These are phyloP conservation scores for Rhorus exstirpatorius DNA, from an alignment of 2,888 invertebrate species.

Conservation along the genomic window DNA sequence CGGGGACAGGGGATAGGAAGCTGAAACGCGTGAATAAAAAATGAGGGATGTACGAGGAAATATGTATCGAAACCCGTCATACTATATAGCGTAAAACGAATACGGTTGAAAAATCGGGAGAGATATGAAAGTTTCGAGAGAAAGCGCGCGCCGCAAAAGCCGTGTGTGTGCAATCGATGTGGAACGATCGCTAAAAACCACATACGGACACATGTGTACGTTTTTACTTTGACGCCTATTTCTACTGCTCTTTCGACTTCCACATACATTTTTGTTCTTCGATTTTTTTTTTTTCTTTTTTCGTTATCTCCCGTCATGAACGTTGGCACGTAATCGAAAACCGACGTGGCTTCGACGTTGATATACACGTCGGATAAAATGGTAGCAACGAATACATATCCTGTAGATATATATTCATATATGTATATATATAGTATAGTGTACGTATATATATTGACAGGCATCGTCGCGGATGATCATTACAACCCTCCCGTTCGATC, in stretches of 20 bases:
- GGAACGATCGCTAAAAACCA: constrained; percentile 75
- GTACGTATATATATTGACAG: constrained; percentile 75
- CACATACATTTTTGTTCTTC: constrained; percentile 48
- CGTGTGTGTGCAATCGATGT: constrained; percentile 72
- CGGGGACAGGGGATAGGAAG: background rate
- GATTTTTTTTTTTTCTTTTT: constrained; percentile 41
- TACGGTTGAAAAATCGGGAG: constrained; percentile 26
- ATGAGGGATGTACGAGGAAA: constrained; percentile 15
- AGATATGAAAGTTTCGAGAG: constrained; percentile 62
- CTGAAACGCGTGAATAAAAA: constrained; percentile 4
- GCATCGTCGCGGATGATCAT: constrained; percentile 78
- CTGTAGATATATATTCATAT: constrained; percentile 3
- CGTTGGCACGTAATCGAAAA: constrained; percentile 78
- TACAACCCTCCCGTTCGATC: constrained; percentile 68
- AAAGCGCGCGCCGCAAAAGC: constrained; percentile 56
- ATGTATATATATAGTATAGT: background rate
- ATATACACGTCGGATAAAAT: constrained; percentile 67
- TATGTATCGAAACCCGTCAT: constrained; percentile 22
- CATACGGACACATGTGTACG: constrained; percentile 25
- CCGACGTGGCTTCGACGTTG: constrained; percentile 67
- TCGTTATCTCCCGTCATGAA: constrained; percentile 69
- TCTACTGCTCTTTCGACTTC: constrained; percentile 35
- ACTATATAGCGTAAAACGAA: background rate
- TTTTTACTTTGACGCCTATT: constrained; percentile 29
- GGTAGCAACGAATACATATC: constrained; percentile 45